These are phyloP conservation scores for Calyptommatus sinebrachiatus DNA, from an alignment of 2,113 vertebrate species.

Conservation along the genomic window DNA sequence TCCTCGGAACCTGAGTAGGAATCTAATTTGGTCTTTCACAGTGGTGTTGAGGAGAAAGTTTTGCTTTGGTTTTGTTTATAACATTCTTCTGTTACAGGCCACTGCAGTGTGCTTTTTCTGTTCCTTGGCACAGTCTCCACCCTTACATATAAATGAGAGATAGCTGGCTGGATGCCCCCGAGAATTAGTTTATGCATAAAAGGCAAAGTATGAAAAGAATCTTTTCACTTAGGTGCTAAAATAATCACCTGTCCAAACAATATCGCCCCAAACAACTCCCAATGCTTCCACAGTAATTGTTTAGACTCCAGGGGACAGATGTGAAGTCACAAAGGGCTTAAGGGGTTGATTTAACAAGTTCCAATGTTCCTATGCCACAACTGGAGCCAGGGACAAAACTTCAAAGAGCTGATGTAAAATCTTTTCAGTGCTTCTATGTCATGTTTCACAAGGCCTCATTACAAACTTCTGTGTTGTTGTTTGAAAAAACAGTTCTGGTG, in stretches of 20 bases:
- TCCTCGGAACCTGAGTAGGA: conserved; percentile 4
- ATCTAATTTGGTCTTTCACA: conserved; percentile 12
- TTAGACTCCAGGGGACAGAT: conserved; percentile 5
- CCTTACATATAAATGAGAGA: conserved; percentile 1
- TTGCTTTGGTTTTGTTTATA: conserved; percentile 21
- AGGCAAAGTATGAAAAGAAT: conserved; percentile 20
- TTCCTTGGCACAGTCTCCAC: not conserved
- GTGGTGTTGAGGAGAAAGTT: conserved; percentile 3
- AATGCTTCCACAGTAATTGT: not conserved
- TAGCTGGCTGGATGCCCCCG: not conserved
- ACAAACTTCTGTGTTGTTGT: not conserved
- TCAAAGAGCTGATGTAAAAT: not conserved
- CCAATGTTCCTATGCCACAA: not conserved
- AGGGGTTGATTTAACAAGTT: not conserved
- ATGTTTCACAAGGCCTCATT: not conserved
- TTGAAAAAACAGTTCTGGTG: not conserved
- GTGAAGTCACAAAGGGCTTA: not conserved
- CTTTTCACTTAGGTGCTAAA: conserved; percentile 22
- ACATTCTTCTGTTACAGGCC: conserved; percentile 8
- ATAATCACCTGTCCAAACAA: conserved; percentile 8
- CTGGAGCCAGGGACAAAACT: not conserved
- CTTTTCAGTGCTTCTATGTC: not conserved
- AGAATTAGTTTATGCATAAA: conserved; percentile 8
- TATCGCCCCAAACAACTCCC: not conserved
- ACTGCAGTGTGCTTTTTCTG: conserved; percentile 1